Percentiles rank a stretch among this genome's conserved stretches.
Evolutionary conservation across 2,113 vertebrate genomes (phyloP).

Genomic region (Mustelus asterias): DNA sequence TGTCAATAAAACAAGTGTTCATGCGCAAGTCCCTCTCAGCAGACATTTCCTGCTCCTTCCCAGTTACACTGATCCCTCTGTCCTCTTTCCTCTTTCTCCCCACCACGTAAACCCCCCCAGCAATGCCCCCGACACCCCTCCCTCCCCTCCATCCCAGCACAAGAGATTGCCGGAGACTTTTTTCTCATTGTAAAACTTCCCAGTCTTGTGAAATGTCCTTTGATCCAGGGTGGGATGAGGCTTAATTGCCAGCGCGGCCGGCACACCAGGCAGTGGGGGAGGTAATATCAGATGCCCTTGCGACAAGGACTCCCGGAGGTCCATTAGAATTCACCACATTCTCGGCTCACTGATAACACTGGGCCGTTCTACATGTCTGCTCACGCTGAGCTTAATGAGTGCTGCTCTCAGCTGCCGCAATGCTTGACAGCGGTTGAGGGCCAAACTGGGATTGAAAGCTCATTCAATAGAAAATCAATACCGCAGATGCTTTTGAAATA

Average conservation of each 20-base stretch:
- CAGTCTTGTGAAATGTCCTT: neutral
- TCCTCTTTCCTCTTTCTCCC: neutral
- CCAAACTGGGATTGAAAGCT: neutral
- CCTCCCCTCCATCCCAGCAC: no score
- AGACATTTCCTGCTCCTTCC: neutral
- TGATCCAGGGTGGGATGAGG: neutral
- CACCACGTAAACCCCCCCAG: neutral
- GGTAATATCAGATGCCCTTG: constrained; percentile 9
- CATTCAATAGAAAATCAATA: neutral
- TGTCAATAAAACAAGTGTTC: constrained; percentile 13
- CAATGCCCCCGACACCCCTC: no score
- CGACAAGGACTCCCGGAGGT: constrained; percentile 16
- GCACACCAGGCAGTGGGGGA: neutral
- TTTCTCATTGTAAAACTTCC: neutral
- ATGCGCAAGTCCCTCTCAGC: neutral
- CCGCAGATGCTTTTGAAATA: neutral
- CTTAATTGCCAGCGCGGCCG: neutral
- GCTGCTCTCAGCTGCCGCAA: neutral
- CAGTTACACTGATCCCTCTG: neutral
- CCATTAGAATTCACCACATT: neutral
- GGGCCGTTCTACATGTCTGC: neutral
- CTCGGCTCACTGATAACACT: neutral
- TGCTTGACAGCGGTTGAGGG: neutral
- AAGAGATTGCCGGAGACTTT: neutral
- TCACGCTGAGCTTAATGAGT: neutral